These are phyloP conservation scores for Cheilosia vernalis DNA, from an alignment of 2,888 invertebrate genomes.

Conservation along the genomic window DNA sequence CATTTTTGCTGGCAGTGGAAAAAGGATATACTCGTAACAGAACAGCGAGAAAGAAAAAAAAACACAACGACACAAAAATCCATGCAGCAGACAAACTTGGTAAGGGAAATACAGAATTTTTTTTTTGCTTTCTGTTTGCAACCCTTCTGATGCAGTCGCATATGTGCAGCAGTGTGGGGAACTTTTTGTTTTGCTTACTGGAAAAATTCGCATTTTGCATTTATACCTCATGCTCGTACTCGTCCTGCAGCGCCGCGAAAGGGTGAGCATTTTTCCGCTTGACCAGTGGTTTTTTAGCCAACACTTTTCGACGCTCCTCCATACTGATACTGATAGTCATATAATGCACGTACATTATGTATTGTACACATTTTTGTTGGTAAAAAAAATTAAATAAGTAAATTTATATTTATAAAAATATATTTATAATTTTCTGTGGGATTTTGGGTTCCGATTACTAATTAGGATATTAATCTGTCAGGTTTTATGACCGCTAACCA, in stretches of 20 bases:
- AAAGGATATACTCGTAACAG: conserved; percentile 32
- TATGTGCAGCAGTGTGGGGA: conserved; percentile 50
- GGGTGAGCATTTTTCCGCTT: conserved; percentile 25
- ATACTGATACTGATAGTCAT: conserved; percentile 51
- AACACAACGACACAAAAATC: conserved; percentile 41
- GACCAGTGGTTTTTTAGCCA: conserved; percentile 38
- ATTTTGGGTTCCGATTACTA: conserved; percentile 72
- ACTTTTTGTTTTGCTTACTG: conserved; percentile 15
- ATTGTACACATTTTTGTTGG: not conserved
- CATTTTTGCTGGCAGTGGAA: conserved; percentile 53
- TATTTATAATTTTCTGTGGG: conserved; percentile 60
- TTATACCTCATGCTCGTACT: conserved; percentile 43
- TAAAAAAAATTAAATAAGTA: conserved; percentile 12
- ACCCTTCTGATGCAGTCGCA: conserved; percentile 67
- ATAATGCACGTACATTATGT: not conserved
- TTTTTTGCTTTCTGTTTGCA: conserved; percentile 27
- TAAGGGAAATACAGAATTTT: conserved; percentile 29
- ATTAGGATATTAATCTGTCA: conserved; percentile 77
- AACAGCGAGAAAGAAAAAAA: conserved; percentile 4
- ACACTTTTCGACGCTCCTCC: conserved; percentile 26
- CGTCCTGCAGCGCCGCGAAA: not conserved
- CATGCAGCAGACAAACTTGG: conserved; percentile 60
- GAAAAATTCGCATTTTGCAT: conserved; percentile 60
- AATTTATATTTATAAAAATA: conserved; percentile 31
- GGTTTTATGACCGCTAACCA: conserved; percentile 72